Conservation (phyloP, 2,797 vertebrate species). For the Protosalanx chinensis region DNA sequence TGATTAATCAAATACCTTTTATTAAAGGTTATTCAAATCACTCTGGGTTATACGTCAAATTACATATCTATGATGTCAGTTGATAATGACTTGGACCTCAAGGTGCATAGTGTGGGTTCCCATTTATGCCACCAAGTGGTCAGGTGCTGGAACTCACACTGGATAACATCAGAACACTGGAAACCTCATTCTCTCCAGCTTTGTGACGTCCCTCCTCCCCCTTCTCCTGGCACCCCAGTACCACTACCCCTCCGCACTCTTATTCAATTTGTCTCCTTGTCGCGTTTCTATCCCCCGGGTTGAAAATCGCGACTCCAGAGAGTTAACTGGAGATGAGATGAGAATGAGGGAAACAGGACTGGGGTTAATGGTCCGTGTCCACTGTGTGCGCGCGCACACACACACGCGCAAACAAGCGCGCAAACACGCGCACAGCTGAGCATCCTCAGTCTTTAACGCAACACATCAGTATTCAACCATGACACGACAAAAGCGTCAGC, state of each 20-base stretch:
- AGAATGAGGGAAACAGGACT: slow-evolving; percentile 58
- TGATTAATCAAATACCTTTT: background rate
- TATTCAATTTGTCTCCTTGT: slow-evolving; percentile 64
- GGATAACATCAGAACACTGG: no score
- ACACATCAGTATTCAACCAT: slow-evolving; percentile 64
- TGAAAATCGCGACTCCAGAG: slow-evolving; percentile 63
- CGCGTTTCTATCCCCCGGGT: slow-evolving; percentile 61
- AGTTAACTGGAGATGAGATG: slow-evolving; percentile 66
- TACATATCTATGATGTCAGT: background rate
- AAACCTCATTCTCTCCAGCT: background rate
- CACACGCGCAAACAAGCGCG: slow-evolving; percentile 4
- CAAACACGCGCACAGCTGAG: slow-evolving; percentile 5
- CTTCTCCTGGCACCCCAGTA: slow-evolving; percentile 7
- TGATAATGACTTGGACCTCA: no score
- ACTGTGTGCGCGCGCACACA: background rate
- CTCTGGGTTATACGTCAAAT: background rate
- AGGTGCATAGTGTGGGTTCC: background rate
- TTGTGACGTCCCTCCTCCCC: slow-evolving; percentile 5
- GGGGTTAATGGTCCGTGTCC: slow-evolving; percentile 71
- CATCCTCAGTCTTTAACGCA: slow-evolving; percentile 51
- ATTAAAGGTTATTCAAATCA: background rate
- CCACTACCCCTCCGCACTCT: slow-evolving; percentile 33
- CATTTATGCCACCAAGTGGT: slow-evolving; percentile 54
- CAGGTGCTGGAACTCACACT: slow-evolving; percentile 10
- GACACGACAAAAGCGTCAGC: slow-evolving; percentile 46